phyloP scores from a whole-genome alignment of 2,113 vertebrate species.

The Formicarius rufipectus region DNA sequence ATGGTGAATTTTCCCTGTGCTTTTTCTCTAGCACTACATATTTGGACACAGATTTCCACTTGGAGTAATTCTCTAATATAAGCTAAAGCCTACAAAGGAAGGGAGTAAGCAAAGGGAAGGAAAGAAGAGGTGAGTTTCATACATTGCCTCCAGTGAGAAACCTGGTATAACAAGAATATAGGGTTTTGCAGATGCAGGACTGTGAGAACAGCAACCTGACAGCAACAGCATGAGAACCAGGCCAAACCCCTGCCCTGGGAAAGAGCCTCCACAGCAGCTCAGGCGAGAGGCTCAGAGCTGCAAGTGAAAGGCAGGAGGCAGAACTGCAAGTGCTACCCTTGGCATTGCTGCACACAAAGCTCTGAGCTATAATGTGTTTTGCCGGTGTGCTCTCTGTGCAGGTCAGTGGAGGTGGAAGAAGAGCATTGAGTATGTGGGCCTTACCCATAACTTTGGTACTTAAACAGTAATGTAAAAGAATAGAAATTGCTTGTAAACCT shows the following conservation, averaged over 20 bases:
- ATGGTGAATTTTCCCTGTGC: neutral
- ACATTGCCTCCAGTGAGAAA: neutral
- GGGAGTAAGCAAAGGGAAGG: neutral
- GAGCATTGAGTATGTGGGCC: neutral
- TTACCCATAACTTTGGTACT: neutral
- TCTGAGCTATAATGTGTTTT: neutral
- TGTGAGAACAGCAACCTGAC: neutral
- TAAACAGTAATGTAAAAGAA: neutral
- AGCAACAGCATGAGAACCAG: neutral
- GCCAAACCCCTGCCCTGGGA: neutral
- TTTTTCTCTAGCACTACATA: neutral
- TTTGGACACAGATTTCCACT: neutral
- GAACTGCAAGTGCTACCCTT: neutral
- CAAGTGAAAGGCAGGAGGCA: neutral
- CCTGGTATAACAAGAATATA: neutral
- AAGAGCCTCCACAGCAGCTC: neutral
- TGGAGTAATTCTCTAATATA: neutral
- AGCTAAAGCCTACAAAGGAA: neutral
- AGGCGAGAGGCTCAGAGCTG: neutral
- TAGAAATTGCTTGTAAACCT: neutral
- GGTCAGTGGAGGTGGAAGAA: neutral
- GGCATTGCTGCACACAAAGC: neutral
- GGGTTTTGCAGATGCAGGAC: neutral
- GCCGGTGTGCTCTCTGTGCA: neutral
- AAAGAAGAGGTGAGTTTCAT: neutral